Percentiles rank a stretch among this genome's conserved stretches.
phyloP scores from a whole-genome alignment of 2,888 invertebrate species.

The Campoplex capitator region DNA sequence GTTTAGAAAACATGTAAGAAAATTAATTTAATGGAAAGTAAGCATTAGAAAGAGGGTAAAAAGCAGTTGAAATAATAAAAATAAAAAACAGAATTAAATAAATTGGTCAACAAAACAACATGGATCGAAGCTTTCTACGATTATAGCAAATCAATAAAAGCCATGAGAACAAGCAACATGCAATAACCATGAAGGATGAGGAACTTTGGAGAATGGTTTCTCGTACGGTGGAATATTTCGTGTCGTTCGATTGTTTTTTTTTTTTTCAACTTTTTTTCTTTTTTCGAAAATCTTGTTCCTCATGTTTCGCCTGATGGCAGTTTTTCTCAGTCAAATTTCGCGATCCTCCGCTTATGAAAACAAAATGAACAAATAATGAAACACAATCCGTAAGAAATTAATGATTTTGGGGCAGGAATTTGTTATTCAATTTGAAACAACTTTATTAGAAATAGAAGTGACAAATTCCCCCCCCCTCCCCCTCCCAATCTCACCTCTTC shows the following conservation, averaged over 20 bases:
- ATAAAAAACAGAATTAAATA: background rate
- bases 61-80: conserved; percentile 14
- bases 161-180: conserved; percentile 51
- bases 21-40: background rate
- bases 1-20: background rate
- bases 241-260: conserved; percentile 7
- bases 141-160: conserved; percentile 32
- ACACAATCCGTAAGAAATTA: background rate
- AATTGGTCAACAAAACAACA: background rate
- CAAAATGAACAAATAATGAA: background rate
- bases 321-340: background rate
- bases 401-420: background rate
- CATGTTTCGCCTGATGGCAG: background rate
- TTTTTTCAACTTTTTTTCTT: background rate
- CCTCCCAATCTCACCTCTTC: background rate
- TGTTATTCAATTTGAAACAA: background rate
- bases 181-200: conserved; percentile 31
- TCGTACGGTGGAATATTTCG: conserved; percentile 38
- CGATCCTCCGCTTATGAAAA: background rate
- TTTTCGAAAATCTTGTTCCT: background rate
- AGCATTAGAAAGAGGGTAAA: conserved; percentile 36
- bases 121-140: conserved; percentile 6
- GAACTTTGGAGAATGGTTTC: conserved; percentile 44
- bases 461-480: background rate
- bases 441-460: background rate